A percentile compares a stretch with the other conserved stretches of the same genome.
Evolutionary conservation across 53 echinoderm and acorn worm genomes (phyloP).

Genomic region (Temnopleurus reevesii): DNA sequence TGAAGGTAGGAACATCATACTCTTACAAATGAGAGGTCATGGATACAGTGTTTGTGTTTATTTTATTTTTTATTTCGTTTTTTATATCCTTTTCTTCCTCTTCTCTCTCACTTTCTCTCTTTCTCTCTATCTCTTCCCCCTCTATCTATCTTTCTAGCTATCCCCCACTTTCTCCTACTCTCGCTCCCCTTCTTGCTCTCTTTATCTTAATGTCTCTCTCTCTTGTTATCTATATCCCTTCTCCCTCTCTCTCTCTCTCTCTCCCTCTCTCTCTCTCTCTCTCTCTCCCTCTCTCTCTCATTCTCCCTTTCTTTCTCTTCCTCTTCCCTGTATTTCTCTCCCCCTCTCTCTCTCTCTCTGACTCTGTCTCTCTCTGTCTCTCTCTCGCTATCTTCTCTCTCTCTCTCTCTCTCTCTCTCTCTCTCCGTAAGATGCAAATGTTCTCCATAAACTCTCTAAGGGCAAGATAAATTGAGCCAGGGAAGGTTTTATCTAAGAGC

Average conservation of each 20-base stretch:
- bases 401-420: not conserved
- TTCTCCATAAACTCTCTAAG: too few relatives aligned
- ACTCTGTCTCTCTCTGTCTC: not conserved
- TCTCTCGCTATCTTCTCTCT: not conserved
- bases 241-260: not conserved
- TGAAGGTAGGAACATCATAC: not conserved
- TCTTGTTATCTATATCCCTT: not conserved
- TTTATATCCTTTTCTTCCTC: not conserved
- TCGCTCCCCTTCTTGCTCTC: not conserved
- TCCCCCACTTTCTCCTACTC: not conserved
- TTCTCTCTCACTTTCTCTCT: not conserved
- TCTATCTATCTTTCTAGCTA: not conserved
- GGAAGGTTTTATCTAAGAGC: too few relatives aligned
- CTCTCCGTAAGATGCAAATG: too few relatives aligned
- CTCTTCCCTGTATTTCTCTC: not conserved
- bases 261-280: not conserved
- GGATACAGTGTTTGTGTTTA: not conserved
- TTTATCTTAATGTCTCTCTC: not conserved
- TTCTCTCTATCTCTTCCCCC: not conserved
- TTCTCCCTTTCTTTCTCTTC: too few relatives aligned
- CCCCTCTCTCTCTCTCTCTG: not conserved
- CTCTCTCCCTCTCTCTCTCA: not conserved
- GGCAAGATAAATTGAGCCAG: too few relatives aligned
- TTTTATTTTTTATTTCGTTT: not conserved
- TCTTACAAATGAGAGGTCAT: not conserved